Base-by-base conservation (phyloP, 2,888 invertebrate species). In the Acanthacorydalis orientalis region DNA sequence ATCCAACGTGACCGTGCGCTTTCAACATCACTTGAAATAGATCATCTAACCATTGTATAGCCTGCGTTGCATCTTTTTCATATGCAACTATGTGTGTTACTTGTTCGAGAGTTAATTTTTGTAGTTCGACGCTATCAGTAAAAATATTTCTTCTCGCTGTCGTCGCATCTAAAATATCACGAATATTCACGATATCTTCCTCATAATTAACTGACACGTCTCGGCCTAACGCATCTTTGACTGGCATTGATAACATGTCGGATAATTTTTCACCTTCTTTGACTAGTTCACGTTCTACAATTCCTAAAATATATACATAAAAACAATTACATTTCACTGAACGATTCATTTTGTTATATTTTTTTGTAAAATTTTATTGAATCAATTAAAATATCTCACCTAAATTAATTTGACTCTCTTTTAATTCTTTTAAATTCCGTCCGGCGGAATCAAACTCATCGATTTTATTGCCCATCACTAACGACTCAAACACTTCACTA, bases 71-170 rank as follows among this genome's bases (percentile, higher is more conserved):
- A 59, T 88, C 87, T 55, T 72, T 73, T 63, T 88, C 87, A 61
- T 85, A 86, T 16, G 77, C 76, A 55, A 77, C 71, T 54, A 87
- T 76, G 60, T 86, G 79, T 45, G 80, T 72, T 52, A 82, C 77
- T 68, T 88, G 86, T 59, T 86, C 82, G 54, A 87, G 65, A 50
- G 84, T 82, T 50, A 88, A 66, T 60, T 80, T 80, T 59, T 84
- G 79, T 53, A 86, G 65, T 57, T 84, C 83, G 3, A 83, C 77
- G 55, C 83, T 77, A 57, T 86, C 85, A 53, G 79, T 73, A 59
- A 81, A 78, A 53, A 81, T 77, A 59, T 80, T 77, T 56, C 79
- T 78, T 44, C 82, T 69, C 6, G 80, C 78, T 46, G 75, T 75
- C 35, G 80, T 78, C 42, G 78, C 78, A 54, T 80, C 80, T 51